Conservation (phyloP, 1,140 invertebrate genomes). For the Drosophila seguyi region DNA sequence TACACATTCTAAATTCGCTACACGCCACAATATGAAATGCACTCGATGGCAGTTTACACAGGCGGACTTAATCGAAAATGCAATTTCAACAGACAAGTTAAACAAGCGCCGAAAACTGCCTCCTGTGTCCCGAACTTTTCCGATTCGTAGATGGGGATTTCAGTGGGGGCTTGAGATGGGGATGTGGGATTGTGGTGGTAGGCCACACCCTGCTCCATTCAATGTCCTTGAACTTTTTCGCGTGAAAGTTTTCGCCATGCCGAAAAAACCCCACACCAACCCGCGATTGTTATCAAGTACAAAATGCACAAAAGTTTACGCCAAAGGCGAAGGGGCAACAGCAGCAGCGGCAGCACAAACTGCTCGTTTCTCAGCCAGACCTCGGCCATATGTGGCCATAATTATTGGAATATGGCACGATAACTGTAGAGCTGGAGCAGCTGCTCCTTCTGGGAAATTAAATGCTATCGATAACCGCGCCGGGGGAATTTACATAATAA, state of each 20-base stretch:
- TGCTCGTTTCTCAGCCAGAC: slow-evolving; percentile 57
- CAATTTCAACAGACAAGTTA: slow-evolving; percentile 70
- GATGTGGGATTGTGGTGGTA: slow-evolving; percentile 12
- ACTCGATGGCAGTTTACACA: slow-evolving; percentile 67
- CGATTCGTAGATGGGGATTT: slow-evolving; percentile 8
- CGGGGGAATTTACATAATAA: slow-evolving; percentile 57
- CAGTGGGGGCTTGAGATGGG: neutral
- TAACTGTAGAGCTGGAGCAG: slow-evolving; percentile 32
- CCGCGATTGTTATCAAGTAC: slow-evolving; percentile 77
- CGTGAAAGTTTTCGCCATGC: slow-evolving; percentile 48
- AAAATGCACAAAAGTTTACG: slow-evolving; percentile 75
- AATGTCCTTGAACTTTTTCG: slow-evolving; percentile 78
- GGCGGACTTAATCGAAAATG: slow-evolving; percentile 77
- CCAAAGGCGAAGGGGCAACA: slow-evolving; percentile 14
- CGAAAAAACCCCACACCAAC: neutral
- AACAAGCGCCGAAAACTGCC: slow-evolving; percentile 47
- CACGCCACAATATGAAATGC: slow-evolving; percentile 67
- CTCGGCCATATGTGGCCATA: slow-evolving; percentile 70
- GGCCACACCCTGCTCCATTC: slow-evolving; percentile 6
- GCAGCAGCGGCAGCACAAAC: slow-evolving; percentile 14
- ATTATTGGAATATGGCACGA: slow-evolving; percentile 79
- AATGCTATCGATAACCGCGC: slow-evolving; percentile 57
- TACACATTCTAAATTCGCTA: slow-evolving; percentile 22
- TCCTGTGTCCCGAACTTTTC: slow-evolving; percentile 30
- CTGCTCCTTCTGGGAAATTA: slow-evolving; percentile 54